Base-by-base conservation (phyloP, 2,113 vertebrate genomes). In the Girardinichthys multiradiatus region DNA sequence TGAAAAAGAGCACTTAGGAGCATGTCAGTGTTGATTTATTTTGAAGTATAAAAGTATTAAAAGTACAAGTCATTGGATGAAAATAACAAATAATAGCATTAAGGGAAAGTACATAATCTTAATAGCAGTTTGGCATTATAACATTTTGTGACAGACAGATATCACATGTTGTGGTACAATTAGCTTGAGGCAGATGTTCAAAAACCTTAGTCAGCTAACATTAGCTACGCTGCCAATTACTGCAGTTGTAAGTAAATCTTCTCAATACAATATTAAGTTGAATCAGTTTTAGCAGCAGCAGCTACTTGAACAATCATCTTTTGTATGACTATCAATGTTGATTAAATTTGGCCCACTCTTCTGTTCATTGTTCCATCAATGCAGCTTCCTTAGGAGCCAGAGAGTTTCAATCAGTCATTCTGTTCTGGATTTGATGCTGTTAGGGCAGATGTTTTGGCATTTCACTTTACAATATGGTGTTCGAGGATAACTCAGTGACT, bases 1-100 rank as follows among this genome's bases (percentile, higher is more conserved):
- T 7, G 6, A 19, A 64, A 61, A 54, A 71, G 15, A 28, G 37
- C 58, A 66, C 71, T 62, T 17, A 54, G 48, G 10, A 28, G 11
- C 45, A 1, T 14, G 14, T 15, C 29, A 57, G 60, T 64, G 65
- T 79, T 79, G 74, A 19, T 58, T 58, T 68, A 21, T 45, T 54
- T 4, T 8, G 59, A 76, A 42, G 19, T 19, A 17, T 51, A 51
- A 7, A 51, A 24, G 45, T 24, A 51, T 21, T 24, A 2, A 21
- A 9, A 5, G 24, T 24, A 24, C 21, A 51, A 24, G 5, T 51
- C 21, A 21, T 21, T 8, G 21, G 6, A 24, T 24, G 2, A 51
- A 51, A 21, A 51, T 8, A 51, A 24, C 13, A 51, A 24, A 51
- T 21, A 51, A 24, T 51, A 21, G 19, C 45, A 51, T 24, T 51